Conservation (phyloP, 2,113 vertebrate genomes). For the Nesoenas mayeri region DNA sequence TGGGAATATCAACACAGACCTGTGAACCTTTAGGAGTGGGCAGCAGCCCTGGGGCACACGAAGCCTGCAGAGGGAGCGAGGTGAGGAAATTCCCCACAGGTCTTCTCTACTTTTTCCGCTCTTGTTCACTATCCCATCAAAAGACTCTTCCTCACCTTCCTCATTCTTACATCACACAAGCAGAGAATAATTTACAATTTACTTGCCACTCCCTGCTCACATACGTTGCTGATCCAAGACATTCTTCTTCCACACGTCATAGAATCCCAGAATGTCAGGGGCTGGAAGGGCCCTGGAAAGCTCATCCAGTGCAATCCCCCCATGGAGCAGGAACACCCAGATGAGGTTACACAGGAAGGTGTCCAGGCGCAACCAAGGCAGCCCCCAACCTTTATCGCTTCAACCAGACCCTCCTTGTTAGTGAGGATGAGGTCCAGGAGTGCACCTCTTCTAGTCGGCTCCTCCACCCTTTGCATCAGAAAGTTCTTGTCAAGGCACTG, state of each 20-base stretch:
- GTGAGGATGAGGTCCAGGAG: too few relatives aligned
- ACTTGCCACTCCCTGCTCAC: neutral
- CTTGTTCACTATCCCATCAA: neutral
- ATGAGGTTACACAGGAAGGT: too few relatives aligned
- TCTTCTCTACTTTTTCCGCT: neutral
- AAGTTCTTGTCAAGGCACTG: too few relatives aligned
- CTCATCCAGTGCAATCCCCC: too few relatives aligned
- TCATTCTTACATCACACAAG: neutral
- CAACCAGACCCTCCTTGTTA: too few relatives aligned
- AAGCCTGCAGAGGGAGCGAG: neutral
- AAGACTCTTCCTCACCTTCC: neutral
- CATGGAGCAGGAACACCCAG: too few relatives aligned
- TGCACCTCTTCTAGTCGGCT: too few relatives aligned
- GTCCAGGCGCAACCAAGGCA: too few relatives aligned
- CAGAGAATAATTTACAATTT: neutral
- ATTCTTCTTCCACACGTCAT: neutral
- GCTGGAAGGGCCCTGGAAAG: too few relatives aligned
- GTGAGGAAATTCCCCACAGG: neutral
- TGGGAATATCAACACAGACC: neutral
- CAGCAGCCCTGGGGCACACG: neutral
- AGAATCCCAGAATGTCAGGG: too few relatives aligned
- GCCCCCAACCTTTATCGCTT: too few relatives aligned
- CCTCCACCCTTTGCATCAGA: too few relatives aligned
- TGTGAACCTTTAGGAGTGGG: neutral
- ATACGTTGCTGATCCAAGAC: neutral